These are phyloP conservation scores for Aquatica leii DNA, from an alignment of 2,888 invertebrate species.

Conservation along the genomic window DNA sequence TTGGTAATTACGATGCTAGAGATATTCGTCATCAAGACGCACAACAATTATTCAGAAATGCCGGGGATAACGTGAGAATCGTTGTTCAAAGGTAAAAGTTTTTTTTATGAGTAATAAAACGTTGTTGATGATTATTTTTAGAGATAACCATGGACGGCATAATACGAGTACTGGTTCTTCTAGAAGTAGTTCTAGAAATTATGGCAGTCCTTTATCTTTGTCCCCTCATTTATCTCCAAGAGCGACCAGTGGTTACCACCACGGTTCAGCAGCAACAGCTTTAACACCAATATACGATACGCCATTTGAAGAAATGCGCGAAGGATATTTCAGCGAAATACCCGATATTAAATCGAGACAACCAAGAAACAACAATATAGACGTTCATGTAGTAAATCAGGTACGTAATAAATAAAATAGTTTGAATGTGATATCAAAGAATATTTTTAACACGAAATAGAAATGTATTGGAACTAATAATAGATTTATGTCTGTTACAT, in stretches of 20 bases:
- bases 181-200: conserved; percentile 59
- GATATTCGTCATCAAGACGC: conserved; percentile 92
- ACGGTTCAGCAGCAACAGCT: conserved; percentile 62
- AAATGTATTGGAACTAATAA: neutral
- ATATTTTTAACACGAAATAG: neutral
- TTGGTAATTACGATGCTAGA: conserved; percentile 88
- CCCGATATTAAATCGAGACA: conserved; percentile 21
- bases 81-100: conserved; percentile 79
- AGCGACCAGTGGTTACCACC: conserved; percentile 53
- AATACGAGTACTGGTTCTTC: conserved; percentile 63
- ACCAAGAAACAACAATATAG: conserved; percentile 35
- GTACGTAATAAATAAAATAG: too few relatives aligned
- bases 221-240: conserved; percentile 59
- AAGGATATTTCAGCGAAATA: conserved; percentile 48
- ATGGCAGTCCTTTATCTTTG: conserved; percentile 58
- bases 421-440: too few relatives aligned
- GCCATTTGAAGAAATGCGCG: conserved; percentile 47
- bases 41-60: conserved; percentile 84
- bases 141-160: conserved; percentile 51
- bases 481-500: neutral
- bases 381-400: conserved; percentile 66
- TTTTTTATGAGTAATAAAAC: too few relatives aligned
- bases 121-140: too few relatives aligned
- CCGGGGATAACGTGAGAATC: conserved; percentile 79
- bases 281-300: conserved; percentile 57